These are phyloP conservation scores for Hemitrygon akajei DNA, from an alignment of 2,797 vertebrate genomes.

Conservation along the genomic window DNA sequence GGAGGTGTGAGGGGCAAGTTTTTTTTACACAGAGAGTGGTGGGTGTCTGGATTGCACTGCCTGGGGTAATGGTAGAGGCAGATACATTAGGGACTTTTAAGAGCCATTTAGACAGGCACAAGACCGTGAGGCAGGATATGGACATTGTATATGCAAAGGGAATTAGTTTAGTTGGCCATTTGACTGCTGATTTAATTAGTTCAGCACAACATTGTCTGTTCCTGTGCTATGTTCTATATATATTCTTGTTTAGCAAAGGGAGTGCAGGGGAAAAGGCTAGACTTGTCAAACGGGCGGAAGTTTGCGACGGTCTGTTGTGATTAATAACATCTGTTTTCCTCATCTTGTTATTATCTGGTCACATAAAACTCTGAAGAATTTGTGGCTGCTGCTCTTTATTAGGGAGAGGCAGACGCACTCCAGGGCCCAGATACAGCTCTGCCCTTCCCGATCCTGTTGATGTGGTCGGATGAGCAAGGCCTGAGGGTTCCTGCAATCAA, in stretches of 20 bases:
- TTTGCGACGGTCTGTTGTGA: neutral
- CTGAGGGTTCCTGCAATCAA: neutral
- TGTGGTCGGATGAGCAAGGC: neutral
- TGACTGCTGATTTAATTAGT: no score
- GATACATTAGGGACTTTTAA: no score
- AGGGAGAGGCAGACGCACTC: neutral
- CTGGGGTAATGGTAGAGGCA: no score
- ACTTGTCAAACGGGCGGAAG: neutral
- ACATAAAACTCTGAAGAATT: neutral
- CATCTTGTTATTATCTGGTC: neutral
- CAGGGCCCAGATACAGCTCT: neutral
- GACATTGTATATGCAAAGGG: no score
- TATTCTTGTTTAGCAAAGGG: neutral
- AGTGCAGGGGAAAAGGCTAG: neutral
- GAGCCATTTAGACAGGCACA: no score
- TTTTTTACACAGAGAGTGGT: no score
- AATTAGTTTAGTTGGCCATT: no score
- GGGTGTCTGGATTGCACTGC: no score
- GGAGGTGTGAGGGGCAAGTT: no score
- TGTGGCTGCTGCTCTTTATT: conserved; percentile 12
- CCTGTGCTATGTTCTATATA: neutral
- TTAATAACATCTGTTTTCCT: conserved; percentile 21
- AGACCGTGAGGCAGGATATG: no score
- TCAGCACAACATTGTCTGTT: no score
- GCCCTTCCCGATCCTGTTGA: neutral